Base-by-base conservation (phyloP, 2,797 vertebrate genomes). In the Phataginus tetradactyla region DNA sequence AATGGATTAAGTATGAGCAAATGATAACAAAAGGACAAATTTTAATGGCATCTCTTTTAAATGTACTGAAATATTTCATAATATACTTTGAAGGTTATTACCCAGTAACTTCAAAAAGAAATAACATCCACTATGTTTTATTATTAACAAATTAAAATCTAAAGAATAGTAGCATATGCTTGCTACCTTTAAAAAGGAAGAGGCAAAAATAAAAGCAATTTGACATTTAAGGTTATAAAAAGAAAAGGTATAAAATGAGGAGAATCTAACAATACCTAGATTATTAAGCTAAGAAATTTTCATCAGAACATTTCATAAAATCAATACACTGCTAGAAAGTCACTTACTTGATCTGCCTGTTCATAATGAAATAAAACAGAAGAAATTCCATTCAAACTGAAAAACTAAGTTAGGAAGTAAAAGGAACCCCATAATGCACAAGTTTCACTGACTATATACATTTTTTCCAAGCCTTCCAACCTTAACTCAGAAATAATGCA, bases 401-500 rank as follows among this genome's bases (percentile, higher is more conserved):
- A 91, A 86, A 91, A 80, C 55, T 37, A 95, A 87, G 45, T 74
- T 66, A 74, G 37, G 29, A 97, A 95, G 88, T 87, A 86, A 94
- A 96, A 90, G 32, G 39, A 88, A 79, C 83, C 53, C 55, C 8
- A n/a, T 59, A 89, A 83, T 61, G n/a, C 74, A 77, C 42, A 96
- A 55, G 25, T 93, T 78, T 84, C 42, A 92, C 71, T 95, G 93
- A 61, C 23, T n/a, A 74, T 86, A 74, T 84, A 45, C 25, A 55
- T 45, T 42, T 92, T 57, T 86, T 21, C 87, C n/a, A 95, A 84
- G 77, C 71, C 90, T 87, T 96, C 55, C 45, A 96, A 34, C 57
- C 68, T 64, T 89, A 45, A 93, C 17, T 93, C 59, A 86, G 55
- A 96, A 97, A 97, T 63, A 96, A 97, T 61, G 96, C 92, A 95